Conservation (phyloP, 2,888 invertebrate genomes). For the Pseudococcus jackbeardsleyi region DNA sequence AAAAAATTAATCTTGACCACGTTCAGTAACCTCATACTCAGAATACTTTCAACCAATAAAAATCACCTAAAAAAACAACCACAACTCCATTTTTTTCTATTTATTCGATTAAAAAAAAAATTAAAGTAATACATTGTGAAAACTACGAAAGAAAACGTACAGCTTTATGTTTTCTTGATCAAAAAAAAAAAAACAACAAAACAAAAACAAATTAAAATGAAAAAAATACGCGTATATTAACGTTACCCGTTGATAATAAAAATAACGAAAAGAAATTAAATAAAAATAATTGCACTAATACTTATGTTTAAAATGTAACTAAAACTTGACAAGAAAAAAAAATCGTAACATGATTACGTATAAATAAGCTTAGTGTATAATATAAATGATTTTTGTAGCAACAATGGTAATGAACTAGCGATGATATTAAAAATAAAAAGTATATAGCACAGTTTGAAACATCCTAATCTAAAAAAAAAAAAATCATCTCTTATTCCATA, state of each 20-base stretch:
- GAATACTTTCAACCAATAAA: too few relatives aligned
- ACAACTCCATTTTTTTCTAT: slow-evolving; percentile 52
- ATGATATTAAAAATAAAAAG: slow-evolving; percentile 59
- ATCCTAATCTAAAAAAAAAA: slow-evolving; percentile 51
- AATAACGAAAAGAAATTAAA: slow-evolving; percentile 58
- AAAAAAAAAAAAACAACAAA: slow-evolving; percentile 48
- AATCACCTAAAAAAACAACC: neutral
- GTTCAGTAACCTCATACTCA: neutral
- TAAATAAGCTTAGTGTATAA: slow-evolving; percentile 48
- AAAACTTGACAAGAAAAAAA: slow-evolving; percentile 56
- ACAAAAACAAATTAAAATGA: slow-evolving; percentile 44
- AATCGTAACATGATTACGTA: slow-evolving; percentile 55
- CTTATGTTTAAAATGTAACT: slow-evolving; percentile 58
- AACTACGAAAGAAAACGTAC: slow-evolving; percentile 61
- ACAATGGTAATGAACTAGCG: slow-evolving; percentile 59
- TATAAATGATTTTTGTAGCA: slow-evolving; percentile 57
- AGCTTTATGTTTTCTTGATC: slow-evolving; percentile 46
- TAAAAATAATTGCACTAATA: slow-evolving; percentile 62
- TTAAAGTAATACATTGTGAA: slow-evolving; percentile 61
- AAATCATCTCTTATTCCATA: slow-evolving; percentile 40
- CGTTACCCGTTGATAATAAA: slow-evolving; percentile 51
- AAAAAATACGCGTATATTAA: slow-evolving; percentile 46
- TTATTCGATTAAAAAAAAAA: slow-evolving; percentile 62
- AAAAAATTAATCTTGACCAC: neutral
- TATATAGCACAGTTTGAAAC: slow-evolving; percentile 31